These are phyloP conservation scores for Meliscaeva auricollis DNA, from an alignment of 2,888 invertebrate species.

Conservation along the genomic window DNA sequence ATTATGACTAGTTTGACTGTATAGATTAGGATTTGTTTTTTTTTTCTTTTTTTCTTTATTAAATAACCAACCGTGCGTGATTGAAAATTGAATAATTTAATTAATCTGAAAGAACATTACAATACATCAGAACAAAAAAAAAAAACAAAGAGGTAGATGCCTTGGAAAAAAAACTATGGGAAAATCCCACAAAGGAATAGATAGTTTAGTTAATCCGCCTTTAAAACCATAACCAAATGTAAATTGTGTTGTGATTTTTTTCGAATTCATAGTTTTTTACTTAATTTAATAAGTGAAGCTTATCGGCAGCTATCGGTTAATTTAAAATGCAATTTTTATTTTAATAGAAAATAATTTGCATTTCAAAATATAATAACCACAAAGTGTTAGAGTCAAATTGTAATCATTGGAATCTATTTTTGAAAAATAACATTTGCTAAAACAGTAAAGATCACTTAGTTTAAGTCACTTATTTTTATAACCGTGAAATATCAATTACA, in stretches of 20 bases:
- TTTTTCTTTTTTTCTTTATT: neutral
- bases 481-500: no score
- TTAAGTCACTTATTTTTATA: neutral
- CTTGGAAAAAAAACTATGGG: constrained; percentile 20
- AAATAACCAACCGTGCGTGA: constrained; percentile 28
- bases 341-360: no score
- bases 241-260: neutral
- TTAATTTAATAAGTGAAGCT: no score
- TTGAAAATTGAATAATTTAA: constrained; percentile 36
- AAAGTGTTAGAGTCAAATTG: no score
- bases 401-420: no score
- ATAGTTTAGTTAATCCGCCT: neutral
- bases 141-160: constrained; percentile 4
- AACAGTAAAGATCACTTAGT: no score
- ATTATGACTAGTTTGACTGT: neutral
- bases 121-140: neutral
- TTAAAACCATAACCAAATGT: neutral
- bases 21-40: neutral
- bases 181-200: constrained; percentile 1
- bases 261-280: neutral
- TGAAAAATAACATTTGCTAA: no score
- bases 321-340: no score
- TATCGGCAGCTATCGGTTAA: no score
- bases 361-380: no score
- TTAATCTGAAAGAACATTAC: neutral